A percentile compares a stretch with the other conserved stretches of the same genome.
Conservation (phyloP, 1,140 invertebrate species). For the Diabrotica virgifera region DNA sequence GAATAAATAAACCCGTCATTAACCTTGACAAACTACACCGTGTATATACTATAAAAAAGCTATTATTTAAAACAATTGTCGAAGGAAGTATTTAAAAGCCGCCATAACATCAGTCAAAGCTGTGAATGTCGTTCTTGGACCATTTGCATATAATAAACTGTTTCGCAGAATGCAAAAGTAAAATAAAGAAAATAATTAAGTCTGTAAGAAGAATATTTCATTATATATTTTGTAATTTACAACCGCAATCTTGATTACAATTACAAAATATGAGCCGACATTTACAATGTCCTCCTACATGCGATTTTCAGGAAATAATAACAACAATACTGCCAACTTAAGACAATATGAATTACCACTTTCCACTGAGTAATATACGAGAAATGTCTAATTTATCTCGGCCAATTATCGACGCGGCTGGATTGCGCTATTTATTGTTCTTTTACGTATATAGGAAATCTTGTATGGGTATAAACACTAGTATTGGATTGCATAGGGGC, state of each 20-base stretch:
- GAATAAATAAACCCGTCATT: too few species aligned
- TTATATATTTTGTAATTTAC: slow-evolving; percentile 40
- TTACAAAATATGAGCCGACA: slow-evolving; percentile 46
- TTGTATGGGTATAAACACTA: too few species aligned
- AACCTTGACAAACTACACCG: too few species aligned
- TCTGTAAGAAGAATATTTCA: slow-evolving; percentile 32
- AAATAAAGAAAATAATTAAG: slow-evolving; percentile 28
- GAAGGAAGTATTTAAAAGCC: too few species aligned
- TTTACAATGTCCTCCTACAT: slow-evolving; percentile 45
- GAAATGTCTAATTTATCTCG: slow-evolving; percentile 46
- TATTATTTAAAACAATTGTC: too few species aligned
- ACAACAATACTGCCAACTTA: slow-evolving; percentile 44
- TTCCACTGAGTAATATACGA: slow-evolving; percentile 39
- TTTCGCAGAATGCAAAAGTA: slow-evolving; percentile 8
- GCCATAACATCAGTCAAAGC: too few species aligned
- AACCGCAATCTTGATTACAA: slow-evolving; percentile 46
- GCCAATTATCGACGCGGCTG: slow-evolving; percentile 40
- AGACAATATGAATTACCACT: slow-evolving; percentile 44
- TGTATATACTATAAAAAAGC: too few species aligned
- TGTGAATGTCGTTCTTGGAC: too few species aligned
- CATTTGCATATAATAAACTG: slow-evolving; percentile 18
- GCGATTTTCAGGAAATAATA: slow-evolving; percentile 45
- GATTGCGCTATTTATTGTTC: slow-evolving; percentile 29
- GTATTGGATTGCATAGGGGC: too few species aligned
- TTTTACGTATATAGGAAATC: background rate